Percentiles rank a stretch among this genome's conserved stretches.
These are phyloP conservation scores for Coregonus ussuriensis DNA, from an alignment of 2,797 vertebrate genomes.

Conservation along the genomic window DNA sequence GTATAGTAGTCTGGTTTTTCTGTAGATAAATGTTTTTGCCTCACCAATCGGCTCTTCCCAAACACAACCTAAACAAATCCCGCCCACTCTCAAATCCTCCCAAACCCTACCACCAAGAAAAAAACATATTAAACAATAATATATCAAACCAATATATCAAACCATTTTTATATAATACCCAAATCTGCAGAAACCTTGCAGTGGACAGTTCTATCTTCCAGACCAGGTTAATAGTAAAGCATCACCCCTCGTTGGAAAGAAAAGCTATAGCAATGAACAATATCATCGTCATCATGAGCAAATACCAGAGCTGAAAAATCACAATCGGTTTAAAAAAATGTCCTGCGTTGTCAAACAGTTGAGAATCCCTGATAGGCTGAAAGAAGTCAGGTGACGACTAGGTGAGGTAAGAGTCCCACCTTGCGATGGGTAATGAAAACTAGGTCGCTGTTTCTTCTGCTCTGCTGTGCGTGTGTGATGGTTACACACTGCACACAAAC, in stretches of 20 bases:
- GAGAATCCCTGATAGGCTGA: constrained; percentile 86
- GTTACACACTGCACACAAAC: constrained; percentile 65
- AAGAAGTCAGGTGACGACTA: constrained; percentile 80
- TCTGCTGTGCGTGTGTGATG: constrained; percentile 49
- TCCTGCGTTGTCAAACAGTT: constrained; percentile 67
- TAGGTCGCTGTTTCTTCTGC: constrained; percentile 61
- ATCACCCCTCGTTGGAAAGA: constrained; percentile 41
- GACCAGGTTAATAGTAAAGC: constrained; percentile 57
- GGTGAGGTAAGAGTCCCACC: constrained; percentile 78
- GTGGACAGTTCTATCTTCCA: constrained; percentile 53
- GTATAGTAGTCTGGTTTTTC: constrained; percentile 15
- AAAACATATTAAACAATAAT: constrained; percentile 63
- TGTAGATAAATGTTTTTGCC: constrained; percentile 36
- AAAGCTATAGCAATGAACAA: constrained; percentile 54
- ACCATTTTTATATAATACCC: constrained; percentile 62
- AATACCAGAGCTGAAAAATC: constrained; percentile 65
- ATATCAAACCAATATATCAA: constrained; percentile 58
- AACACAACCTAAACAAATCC: constrained; percentile 52
- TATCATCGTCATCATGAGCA: constrained; percentile 31
- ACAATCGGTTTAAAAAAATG: constrained; percentile 62
- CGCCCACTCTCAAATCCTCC: constrained; percentile 48
- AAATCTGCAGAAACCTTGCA: constrained; percentile 60
- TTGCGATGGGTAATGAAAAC: constrained; percentile 62
- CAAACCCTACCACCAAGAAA: constrained; percentile 31
- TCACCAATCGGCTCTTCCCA: constrained; percentile 58